phyloP scores from a whole-genome alignment of 1,140 invertebrate species.

The Drosophila nannoptera region DNA sequence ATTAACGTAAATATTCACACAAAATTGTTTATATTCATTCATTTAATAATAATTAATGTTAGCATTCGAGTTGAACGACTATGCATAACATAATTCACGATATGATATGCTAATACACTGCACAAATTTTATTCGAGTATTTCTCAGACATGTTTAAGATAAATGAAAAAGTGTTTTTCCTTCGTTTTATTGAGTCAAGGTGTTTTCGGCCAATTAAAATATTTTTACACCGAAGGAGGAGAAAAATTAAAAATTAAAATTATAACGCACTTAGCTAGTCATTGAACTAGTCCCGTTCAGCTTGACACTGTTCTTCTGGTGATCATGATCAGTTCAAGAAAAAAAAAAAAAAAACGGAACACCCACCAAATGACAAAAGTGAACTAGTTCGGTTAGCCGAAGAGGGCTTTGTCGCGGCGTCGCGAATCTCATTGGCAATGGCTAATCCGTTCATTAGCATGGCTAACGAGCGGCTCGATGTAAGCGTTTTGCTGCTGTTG shows the following conservation, averaged over 20 bases:
- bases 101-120: not conserved
- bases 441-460: constrained; percentile 50
- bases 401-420: too few relatives aligned
- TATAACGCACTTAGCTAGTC: constrained; percentile 18
- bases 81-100: constrained; percentile 13
- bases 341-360: not conserved
- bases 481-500: too few relatives aligned
- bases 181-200: too few relatives aligned
- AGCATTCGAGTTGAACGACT: constrained; percentile 22
- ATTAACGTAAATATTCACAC: constrained; percentile 32
- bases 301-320: constrained; percentile 2
- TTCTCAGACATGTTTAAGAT: too few relatives aligned
- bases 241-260: too few relatives aligned
- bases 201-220: not conserved
- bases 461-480: constrained; percentile 19
- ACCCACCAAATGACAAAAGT: not conserved
- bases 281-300: constrained; percentile 69
- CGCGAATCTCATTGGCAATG: constrained; percentile 30
- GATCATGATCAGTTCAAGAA: constrained; percentile 1
- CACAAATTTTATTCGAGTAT: not conserved
- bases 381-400: not conserved
- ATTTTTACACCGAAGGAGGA: too few relatives aligned
- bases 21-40: constrained; percentile 5
- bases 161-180: too few relatives aligned
- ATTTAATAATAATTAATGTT: constrained; percentile 29